Percentiles rank a stretch among this genome's conserved stretches.
Conservation (phyloP, 2,113 vertebrate species). For the Scomber japonicus region DNA sequence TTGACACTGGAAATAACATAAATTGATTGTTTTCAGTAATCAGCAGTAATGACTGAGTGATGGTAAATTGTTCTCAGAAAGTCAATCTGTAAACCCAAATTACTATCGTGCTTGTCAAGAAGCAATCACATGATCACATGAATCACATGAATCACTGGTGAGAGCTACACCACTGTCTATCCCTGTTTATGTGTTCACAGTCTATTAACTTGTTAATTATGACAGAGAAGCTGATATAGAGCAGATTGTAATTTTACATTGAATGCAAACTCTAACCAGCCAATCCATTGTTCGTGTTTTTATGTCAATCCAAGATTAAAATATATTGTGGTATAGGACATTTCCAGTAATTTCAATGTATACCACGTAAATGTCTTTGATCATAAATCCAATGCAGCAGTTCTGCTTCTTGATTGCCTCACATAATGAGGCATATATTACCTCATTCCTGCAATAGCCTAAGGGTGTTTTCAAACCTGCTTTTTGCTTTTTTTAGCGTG, state of each 20-base stretch:
- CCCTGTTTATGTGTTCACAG: neutral
- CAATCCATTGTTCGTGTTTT: neutral
- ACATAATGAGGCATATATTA: neutral
- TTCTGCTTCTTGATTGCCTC: neutral
- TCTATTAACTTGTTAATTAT: neutral
- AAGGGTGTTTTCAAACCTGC: neutral
- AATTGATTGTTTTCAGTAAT: slow-evolving; percentile 50
- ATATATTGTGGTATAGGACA: too few species aligned
- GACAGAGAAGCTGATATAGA: neutral
- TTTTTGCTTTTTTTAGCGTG: too few species aligned
- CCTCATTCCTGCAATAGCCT: neutral
- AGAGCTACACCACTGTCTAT: too few species aligned
- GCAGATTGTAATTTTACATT: neutral
- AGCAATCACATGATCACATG: neutral
- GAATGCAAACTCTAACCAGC: neutral
- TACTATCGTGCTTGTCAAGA: neutral
- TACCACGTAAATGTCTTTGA: neutral
- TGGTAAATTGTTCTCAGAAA: slow-evolving; percentile 44
- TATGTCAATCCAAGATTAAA: too few species aligned
- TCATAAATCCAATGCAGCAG: neutral
- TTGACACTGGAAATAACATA: slow-evolving; percentile 24
- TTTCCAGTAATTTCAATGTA: neutral
- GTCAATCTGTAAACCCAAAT: slow-evolving; percentile 2
- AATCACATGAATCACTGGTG: too few species aligned
- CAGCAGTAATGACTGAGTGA: slow-evolving; percentile 38